These are phyloP conservation scores for Dynastes maya DNA, from an alignment of 2,888 invertebrate genomes.

Conservation along the genomic window DNA sequence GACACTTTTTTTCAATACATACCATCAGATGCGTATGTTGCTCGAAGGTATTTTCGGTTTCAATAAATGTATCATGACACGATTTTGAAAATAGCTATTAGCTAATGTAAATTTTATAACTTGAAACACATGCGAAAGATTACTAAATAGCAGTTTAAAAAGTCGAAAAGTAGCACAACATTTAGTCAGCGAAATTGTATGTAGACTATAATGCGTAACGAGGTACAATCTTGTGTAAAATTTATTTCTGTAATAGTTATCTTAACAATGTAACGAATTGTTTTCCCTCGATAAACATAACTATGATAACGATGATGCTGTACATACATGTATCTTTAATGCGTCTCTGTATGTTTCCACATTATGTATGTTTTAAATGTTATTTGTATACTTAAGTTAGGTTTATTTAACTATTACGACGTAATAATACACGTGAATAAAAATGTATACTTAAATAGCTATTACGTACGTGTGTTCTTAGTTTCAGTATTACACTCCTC, in stretches of 20 bases:
- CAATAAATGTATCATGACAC: conserved; percentile 27
- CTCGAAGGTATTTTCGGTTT: conserved; percentile 27
- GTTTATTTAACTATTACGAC: neutral
- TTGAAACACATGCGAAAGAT: conserved; percentile 18
- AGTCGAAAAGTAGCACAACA: conserved; percentile 16
- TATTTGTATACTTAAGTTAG: neutral
- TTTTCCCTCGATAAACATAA: conserved; percentile 5
- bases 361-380: neutral
- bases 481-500: neutral
- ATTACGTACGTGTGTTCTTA: neutral
- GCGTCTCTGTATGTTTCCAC: neutral
- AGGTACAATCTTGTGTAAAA: neutral
- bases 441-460: neutral
- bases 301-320: neutral
- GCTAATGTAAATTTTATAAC: conserved; percentile 28
- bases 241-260: neutral
- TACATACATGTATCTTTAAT: too few species aligned
- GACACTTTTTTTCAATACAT: conserved; percentile 28
- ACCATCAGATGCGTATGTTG: conserved; percentile 1
- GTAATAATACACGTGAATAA: neutral
- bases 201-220: neutral
- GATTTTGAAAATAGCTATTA: conserved; percentile 32
- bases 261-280: conserved; percentile 10
- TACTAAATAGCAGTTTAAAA: conserved; percentile 20
- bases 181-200: conserved; percentile 3